A percentile compares a stretch with the other conserved stretches of the same genome.
phyloP scores from a whole-genome alignment of 2,888 invertebrate species.

The Euplexia lucipara region DNA sequence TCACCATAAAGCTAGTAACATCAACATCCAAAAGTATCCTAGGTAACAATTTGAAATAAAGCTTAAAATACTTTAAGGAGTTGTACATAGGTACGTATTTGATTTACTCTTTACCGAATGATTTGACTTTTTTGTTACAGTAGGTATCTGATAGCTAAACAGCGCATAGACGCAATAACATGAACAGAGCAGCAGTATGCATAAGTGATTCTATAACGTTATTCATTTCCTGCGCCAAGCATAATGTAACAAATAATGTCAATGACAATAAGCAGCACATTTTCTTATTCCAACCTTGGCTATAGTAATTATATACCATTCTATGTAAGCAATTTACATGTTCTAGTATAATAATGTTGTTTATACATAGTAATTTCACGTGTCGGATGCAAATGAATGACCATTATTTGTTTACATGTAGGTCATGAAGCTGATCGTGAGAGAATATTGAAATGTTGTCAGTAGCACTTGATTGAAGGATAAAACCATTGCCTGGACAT shows the following conservation, averaged over 20 bases:
- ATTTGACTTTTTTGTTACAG: neutral
- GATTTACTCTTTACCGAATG: slow-evolving; percentile 2
- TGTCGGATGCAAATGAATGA: slow-evolving; percentile 50
- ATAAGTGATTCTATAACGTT: slow-evolving; percentile 56
- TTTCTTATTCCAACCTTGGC: slow-evolving; percentile 63
- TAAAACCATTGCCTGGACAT: neutral
- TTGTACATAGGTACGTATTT: too few relatives aligned
- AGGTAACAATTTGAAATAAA: neutral
- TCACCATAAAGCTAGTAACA: neutral
- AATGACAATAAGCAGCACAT: slow-evolving; percentile 60
- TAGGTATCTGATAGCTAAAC: slow-evolving; percentile 4
- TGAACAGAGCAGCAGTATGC: slow-evolving; percentile 45
- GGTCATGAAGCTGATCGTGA: slow-evolving; percentile 33
- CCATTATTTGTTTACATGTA: slow-evolving; percentile 37
- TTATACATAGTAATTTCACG: slow-evolving; percentile 49
- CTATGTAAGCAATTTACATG: slow-evolving; percentile 56
- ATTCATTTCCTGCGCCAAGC: slow-evolving; percentile 62
- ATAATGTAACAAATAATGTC: slow-evolving; percentile 63
- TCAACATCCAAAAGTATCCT: neutral
- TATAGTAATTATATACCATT: slow-evolving; percentile 52
- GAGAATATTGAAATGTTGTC: slow-evolving; percentile 14
- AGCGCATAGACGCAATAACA: slow-evolving; percentile 24
- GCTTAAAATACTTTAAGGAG: neutral
- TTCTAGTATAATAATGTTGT: slow-evolving; percentile 46
- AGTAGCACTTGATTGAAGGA: too few relatives aligned